A percentile compares a stretch with the other conserved stretches of the same genome.
Evolutionary conservation across 2,113 vertebrate species (phyloP).

Genomic region (Oncorhynchus kisutch): DNA sequence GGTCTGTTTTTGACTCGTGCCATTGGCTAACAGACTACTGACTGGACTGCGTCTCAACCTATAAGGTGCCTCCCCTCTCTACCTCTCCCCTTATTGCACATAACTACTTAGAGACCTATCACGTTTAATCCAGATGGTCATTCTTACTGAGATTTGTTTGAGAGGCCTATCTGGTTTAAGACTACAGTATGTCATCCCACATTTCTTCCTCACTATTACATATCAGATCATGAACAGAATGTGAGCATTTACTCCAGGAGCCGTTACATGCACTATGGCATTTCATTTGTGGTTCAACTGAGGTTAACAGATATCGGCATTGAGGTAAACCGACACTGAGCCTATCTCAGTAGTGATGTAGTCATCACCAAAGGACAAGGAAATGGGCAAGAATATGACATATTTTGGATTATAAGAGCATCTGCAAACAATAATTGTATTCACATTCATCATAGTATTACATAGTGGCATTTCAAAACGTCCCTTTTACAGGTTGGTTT

Average conservation of each 20-base stretch:
- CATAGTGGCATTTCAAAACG: background rate
- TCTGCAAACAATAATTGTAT: background rate
- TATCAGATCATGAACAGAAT: background rate
- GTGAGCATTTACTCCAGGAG: background rate
- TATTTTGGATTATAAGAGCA: background rate
- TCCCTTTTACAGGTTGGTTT: background rate
- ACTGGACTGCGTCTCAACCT: constrained; percentile 24
- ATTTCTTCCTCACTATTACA: background rate
- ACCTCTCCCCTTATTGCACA: constrained; percentile 28
- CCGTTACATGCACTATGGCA: background rate
- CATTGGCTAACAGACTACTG: constrained; percentile 28
- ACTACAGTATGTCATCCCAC: background rate
- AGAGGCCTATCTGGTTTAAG: background rate
- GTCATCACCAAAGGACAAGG: background rate
- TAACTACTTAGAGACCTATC: constrained; percentile 16
- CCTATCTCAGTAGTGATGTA: background rate
- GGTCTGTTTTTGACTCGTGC: constrained; percentile 4
- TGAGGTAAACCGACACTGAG: background rate
- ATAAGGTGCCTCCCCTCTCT: constrained; percentile 12
- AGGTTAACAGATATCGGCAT: too few relatives aligned
- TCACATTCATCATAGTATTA: background rate
- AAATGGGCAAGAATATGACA: background rate
- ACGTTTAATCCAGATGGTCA: background rate
- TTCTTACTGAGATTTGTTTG: background rate
- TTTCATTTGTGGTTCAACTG: background rate